These are phyloP conservation scores for Sesamia inferens DNA, from an alignment of 2,888 invertebrate species.

Conservation along the genomic window DNA sequence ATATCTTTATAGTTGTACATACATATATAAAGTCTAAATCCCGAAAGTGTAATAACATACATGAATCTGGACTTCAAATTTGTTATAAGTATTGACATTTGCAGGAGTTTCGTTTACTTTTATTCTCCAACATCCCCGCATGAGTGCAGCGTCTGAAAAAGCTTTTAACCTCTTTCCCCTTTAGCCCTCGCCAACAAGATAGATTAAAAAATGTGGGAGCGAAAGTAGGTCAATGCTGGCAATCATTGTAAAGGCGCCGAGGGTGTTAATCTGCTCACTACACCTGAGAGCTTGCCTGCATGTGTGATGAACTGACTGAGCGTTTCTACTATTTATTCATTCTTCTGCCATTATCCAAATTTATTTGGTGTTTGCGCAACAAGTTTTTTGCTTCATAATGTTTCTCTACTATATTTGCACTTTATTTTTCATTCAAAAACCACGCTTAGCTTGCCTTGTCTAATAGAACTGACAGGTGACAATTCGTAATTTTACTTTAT, in stretches of 20 bases:
- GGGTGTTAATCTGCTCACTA: constrained; percentile 47
- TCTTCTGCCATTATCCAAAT: not conserved
- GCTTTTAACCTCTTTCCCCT: constrained; percentile 47
- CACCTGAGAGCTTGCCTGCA: constrained; percentile 27
- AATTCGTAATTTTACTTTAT: not conserved
- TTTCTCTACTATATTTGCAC: not conserved
- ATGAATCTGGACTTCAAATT: not conserved
- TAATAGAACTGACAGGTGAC: not conserved
- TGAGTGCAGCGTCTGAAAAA: constrained; percentile 29
- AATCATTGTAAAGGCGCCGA: constrained; percentile 33
- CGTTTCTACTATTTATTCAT: not conserved
- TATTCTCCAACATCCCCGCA: not conserved
- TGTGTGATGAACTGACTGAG: too few relatives aligned
- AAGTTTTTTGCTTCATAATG: not conserved
- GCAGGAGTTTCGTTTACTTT: constrained; percentile 5
- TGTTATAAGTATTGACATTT: not conserved
- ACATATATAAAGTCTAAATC: not conserved
- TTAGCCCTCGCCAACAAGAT: constrained; percentile 24
- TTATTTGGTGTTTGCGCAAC: not conserved
- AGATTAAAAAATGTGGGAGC: constrained; percentile 33
- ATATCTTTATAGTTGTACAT: not conserved
- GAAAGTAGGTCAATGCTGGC: constrained; percentile 46
- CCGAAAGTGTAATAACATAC: not conserved
- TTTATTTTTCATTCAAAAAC: not conserved
- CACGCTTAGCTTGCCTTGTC: not conserved